Evolutionary conservation across 2,888 invertebrate genomes (phyloP).

Genomic region (Argyresthia goedartella): DNA sequence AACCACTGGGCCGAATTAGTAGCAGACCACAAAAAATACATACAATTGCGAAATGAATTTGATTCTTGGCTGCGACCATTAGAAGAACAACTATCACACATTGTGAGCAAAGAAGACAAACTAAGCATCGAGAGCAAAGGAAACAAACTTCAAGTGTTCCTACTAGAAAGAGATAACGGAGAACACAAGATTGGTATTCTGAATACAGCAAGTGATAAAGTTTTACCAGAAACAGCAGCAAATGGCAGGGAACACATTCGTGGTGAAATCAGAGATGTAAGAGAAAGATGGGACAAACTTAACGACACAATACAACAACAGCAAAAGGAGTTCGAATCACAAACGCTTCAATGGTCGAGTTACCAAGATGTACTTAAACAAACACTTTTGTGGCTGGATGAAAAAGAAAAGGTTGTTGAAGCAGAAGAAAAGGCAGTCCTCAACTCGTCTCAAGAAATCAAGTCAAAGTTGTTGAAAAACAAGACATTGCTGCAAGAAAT

Average conservation of each 20-base stretch:
- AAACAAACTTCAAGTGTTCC: constrained; percentile 77
- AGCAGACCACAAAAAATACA: constrained; percentile 85
- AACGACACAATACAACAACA: constrained; percentile 86
- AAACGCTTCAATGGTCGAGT: constrained; percentile 84
- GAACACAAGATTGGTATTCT: constrained; percentile 82
- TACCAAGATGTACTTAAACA: constrained; percentile 90
- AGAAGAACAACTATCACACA: constrained; percentile 75
- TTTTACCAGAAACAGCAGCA: constrained; percentile 93
- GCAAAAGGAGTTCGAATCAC: constrained; percentile 87
- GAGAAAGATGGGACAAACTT: constrained; percentile 90
- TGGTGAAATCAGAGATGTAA: constrained; percentile 83
- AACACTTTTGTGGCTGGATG: constrained; percentile 87
- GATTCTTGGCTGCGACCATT: constrained; percentile 83
- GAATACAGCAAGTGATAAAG: constrained; percentile 85
- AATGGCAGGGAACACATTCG: constrained; percentile 91
- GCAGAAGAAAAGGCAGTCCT: constrained; percentile 78
- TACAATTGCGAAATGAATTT: constrained; percentile 80
- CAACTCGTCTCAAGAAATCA: constrained; percentile 86
- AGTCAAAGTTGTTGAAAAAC: constrained; percentile 86
- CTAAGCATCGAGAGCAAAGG: constrained; percentile 75
- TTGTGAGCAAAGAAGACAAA: constrained; percentile 76
- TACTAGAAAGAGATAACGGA: constrained; percentile 87
- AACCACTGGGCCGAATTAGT: constrained; percentile 87
- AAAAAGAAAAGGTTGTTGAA: constrained; percentile 83
- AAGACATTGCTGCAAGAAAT: constrained; percentile 92